Base-by-base conservation (phyloP, 2,888 invertebrate species). In the Drepana falcataria region DNA sequence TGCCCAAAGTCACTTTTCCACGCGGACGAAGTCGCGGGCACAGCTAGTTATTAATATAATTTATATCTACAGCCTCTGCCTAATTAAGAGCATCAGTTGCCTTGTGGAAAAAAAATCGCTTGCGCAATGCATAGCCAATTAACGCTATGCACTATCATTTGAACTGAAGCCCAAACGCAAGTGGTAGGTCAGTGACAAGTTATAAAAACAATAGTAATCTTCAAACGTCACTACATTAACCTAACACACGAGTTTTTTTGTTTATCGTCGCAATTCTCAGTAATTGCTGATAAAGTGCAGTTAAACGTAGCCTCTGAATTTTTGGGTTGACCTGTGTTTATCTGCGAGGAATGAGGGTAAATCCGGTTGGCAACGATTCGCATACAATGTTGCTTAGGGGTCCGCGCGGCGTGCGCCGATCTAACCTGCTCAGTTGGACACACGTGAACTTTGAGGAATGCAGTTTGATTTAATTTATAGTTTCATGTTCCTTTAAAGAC, bases 321-420 rank as follows among this genome's bases (percentile, higher is more conserved):
- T 51, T 59, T 57, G 55, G 66, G 63, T 65, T 81, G 81, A 79
- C 78, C 83, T 75, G 71, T 64, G 65, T 63, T 61, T 77, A 75
- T 80, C 75, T 54, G 52, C 53, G 55, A 59, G 55, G 55, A 73
- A 64, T 59, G 66, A 63, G 61, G 54, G 61, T 69, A 64, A 68
- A 71, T 83, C 83, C 84, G 84, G 78, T 67, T 79, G 70, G 77
- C 71, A 77, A 85, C 81, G 56, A 64, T 54, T 66, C 54, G 64
- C 60, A 55, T 66, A 65, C 67, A 71, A 64, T 70, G 64, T 71
- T 48, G 57, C 56, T 67, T 68, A 55, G 70, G 64, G 68, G 66
- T 68, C 71, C 61, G 63, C 55, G 48, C 47, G 37, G 48, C 48
- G 9, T 49, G 7, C 41, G 40, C 47, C 33, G 44, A 54, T 52